Base-by-base conservation (phyloP, 2,888 invertebrate species). In the Polyommatus icarus region DNA sequence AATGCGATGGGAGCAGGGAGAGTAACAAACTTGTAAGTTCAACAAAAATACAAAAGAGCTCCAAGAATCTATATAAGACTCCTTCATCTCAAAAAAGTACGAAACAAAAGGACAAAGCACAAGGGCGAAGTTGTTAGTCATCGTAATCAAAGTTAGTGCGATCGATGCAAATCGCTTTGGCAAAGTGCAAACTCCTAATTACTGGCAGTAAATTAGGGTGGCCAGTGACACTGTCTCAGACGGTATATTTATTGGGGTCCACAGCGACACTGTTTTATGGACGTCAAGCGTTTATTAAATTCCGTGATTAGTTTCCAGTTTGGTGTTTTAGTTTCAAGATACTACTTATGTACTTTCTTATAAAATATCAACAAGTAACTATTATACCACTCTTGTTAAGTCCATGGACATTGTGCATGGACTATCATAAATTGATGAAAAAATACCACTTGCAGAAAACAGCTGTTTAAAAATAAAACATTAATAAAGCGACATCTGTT, bases 121-220 rank as follows among this genome's bases (percentile, higher is more conserved):
- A 59, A 40, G 71, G 57, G 29, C 36, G 71, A 76, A 79, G 40
- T 77, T 78, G 76, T 80, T 76, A 78, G 77, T 75, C 71, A 77
- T 73, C 71, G 78, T 76, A 78, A 80, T 82, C 78, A 76, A 79
- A 80, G 78, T 79, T 79, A 79, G 83, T 82, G 81, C 89, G 91
- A 92, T 91, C 92, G 92, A 92, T 92, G 91, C 91, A 92, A 93
- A 93, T 93, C 92, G 93, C 89, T 93, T 91, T 92, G 91, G 93
- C 92, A 93, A 90, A 93, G 93, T 93, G 93, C 93, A 93, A 93
- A 93, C 92, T 93, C 91, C 90, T 93, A 93, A 93, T 93, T 93
- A 93, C 92, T 88, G 86, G 91, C 90, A 91, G 92, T 93, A 93
- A 92, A 93, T 93, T 92, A 93, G 93, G 93, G 93, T 91, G 92